Base-by-base conservation (phyloP, 2,797 vertebrate species). In the Acanthurus lineatus region DNA sequence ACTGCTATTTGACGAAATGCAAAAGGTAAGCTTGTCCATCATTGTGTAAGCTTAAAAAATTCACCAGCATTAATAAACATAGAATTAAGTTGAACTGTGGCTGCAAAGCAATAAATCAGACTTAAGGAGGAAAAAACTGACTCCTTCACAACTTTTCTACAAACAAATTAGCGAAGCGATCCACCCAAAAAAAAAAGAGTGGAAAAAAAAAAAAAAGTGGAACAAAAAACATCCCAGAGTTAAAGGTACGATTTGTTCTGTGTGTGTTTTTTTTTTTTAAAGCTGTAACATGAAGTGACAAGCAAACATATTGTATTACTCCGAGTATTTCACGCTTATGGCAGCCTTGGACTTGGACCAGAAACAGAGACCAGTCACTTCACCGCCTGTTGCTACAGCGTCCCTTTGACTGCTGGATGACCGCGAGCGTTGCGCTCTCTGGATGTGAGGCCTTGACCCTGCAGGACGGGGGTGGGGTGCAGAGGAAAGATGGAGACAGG, bases 371-470 rank as follows among this genome's bases (percentile, higher is more conserved):
- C 57, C n/a, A 20, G 73, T 63, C 52, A 28, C 60, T 66, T 53
- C 59, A 51, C 65, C 48, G 74, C 20, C 69, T 52, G 60, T 25
- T 75, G 78, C 47, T 35, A 11, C 59, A 52, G 48, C 25, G 40
- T 79, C 47, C 9, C 74, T 69, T 66, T 97, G 97, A 97, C 97
- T 96, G 96, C 93, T 95, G 91, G 88, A 88, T 97, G 96, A 97
- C 96, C 95, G 94, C 92, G 93, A 95, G 95, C 90, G 93, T 95
- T 94, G 94, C 95, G 95, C 96, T 95, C 95, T 96, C 93, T 95
- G 91, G 95, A 96, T 95, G 91, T 94, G 95, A 97, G 96, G 96
- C 96, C 96, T 92, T 96, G 97, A 98, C 97, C 97, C 90, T 9
- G 12, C 5, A 19, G 80, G 68, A 64, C 48, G 58, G 44, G 5